Conservation (phyloP, 2,113 vertebrate species). For the Nicator chloris region DNA sequence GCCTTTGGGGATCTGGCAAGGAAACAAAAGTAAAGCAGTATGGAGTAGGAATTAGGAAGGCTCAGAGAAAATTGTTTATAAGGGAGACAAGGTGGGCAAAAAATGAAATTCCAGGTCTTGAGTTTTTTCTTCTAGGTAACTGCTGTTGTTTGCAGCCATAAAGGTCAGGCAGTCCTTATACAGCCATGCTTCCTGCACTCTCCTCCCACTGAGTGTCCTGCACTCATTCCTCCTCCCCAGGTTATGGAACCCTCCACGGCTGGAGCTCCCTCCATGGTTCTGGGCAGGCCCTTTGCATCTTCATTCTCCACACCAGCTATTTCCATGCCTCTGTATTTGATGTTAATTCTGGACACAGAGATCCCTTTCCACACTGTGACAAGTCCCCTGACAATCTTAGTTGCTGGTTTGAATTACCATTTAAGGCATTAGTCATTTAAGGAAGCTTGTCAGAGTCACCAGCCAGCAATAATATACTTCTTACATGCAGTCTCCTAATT, state of each 20-base stretch:
- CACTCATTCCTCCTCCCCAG: neutral
- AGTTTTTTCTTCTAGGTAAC: neutral
- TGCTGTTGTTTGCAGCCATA: neutral
- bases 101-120: neutral
- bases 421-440: neutral
- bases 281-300: neutral
- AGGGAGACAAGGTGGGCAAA: neutral
- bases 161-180: neutral
- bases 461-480: neutral
- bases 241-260: fast-evolving
- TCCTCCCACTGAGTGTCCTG: neutral
- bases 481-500: neutral
- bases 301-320: neutral
- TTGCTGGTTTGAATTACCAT: neutral
- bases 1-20: neutral
- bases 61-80: neutral
- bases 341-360: neutral
- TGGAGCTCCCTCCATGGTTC: neutral
- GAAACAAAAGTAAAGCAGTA: fast-evolving
- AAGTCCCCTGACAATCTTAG: neutral
- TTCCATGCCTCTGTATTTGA: neutral
- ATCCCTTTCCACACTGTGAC: neutral
- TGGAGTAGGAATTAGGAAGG: neutral
- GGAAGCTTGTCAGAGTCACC: neutral
- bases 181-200: neutral